Evolutionary conservation across 2,113 vertebrate species (phyloP), one percentile per base, ranked within the genome.

Genomic region (Ursus arctos): DNA sequence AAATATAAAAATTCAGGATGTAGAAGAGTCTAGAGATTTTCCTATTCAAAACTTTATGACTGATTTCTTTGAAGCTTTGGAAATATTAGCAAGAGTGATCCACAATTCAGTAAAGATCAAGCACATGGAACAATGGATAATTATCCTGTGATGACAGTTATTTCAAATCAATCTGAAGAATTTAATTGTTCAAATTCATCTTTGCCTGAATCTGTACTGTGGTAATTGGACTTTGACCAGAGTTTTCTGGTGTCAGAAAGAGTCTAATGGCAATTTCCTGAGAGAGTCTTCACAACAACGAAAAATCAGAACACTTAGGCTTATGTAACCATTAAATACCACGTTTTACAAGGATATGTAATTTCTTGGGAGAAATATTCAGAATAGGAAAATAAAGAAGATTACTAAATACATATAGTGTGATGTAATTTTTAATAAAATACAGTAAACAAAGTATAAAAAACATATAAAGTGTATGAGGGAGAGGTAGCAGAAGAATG

Each of bases 281-380:
- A 36, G 61, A 59, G 21, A 57, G 13, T 43, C 84, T 74, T 72
- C 47, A 80, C 36, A 49, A n/a, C 24, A 43, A 19, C 12, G 36
- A 88, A 40, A 88, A 33, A 40, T 49, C 22, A 76, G 33, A 86
- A 59, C 40, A 84, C 13, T 5, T 87, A 74, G 51, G 4, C 26
- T 4, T 19, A 3, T 77, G 24, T 19, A 83, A 81, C 57, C 14
- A 77, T n/a, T 43, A 36, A 71, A 79, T 63, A 36, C 10, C 19
- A 11, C 61, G 15, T 72, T 65, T 33, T 81, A 59, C 11, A 57
- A 83, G 7, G 33, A 40, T 86, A 28, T 76, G n/a, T 85, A 22
- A 63, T 94, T 94, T 94, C 76, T 65, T 71, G 18, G 72, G 80
- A 79, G 51, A 77, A 83, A 61, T 80, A 72, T n/a, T 82, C 28